Evolutionary conservation across 2,113 vertebrate genomes (phyloP).

Genomic region (Phaethornis superciliosus): DNA sequence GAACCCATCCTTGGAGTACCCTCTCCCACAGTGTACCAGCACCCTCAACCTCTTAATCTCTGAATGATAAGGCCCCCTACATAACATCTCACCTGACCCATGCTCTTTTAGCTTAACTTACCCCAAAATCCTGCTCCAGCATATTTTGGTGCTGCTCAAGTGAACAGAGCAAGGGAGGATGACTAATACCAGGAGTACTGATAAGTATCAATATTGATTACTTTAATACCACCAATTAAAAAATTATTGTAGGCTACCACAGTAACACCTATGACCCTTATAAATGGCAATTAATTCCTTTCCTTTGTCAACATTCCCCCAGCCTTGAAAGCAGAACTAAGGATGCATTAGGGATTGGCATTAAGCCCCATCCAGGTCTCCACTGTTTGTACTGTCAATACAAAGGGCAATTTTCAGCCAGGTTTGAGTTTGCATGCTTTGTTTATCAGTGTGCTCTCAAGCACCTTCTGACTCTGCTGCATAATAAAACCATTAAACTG

Average conservation of each 20-base stretch:
- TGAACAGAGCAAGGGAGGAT: not conserved
- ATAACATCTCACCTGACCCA: not conserved
- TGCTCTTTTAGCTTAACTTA: not conserved
- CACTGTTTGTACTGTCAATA: not conserved
- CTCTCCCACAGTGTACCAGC: not conserved
- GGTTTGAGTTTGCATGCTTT: not conserved
- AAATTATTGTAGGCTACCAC: not conserved
- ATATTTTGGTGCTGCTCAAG: not conserved
- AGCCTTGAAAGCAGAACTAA: not conserved
- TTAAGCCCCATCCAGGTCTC: not conserved
- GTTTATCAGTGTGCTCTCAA: not conserved
- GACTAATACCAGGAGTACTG: not conserved
- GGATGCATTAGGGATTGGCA: not conserved
- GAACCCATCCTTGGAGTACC: not conserved
- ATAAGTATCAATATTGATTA: not conserved
- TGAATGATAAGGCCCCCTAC: not conserved
- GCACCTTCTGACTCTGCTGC: not conserved
- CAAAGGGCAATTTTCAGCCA: not conserved
- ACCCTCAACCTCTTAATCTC: not conserved
- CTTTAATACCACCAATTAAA: not conserved
- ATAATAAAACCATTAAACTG: not conserved
- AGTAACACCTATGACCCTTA: not conserved
- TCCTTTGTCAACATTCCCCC: not conserved
- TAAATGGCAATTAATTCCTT: not conserved
- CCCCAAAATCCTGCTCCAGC: not conserved